These are phyloP conservation scores for Gallinago jamesoni DNA, from an alignment of 2,113 vertebrate species.

Conservation along the genomic window DNA sequence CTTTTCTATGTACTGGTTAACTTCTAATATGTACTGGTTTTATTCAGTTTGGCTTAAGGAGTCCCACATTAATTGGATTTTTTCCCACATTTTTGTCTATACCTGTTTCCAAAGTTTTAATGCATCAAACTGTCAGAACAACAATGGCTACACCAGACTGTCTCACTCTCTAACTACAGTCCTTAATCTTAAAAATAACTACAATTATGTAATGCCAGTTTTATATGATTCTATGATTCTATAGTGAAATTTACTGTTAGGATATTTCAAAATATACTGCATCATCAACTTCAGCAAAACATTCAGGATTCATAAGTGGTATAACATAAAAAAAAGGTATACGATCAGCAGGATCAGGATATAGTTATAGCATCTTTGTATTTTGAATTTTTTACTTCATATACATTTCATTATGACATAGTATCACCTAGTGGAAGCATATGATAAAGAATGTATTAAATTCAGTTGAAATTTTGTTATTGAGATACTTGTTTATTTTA, in stretches of 20 bases:
- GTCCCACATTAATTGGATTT: not conserved
- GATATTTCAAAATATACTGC: not conserved
- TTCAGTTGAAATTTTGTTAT: not conserved
- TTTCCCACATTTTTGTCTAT: not conserved
- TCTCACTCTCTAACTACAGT: not conserved
- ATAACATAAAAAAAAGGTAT: not conserved
- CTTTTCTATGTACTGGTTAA: not conserved
- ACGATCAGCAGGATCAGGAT: not conserved
- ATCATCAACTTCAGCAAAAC: not conserved
- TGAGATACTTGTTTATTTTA: not conserved
- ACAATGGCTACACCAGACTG: not conserved
- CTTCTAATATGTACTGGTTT: not conserved
- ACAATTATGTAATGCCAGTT: not conserved
- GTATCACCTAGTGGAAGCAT: not conserved
- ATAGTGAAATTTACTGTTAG: not conserved
- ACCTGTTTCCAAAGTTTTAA: not conserved
- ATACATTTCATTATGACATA: not conserved
- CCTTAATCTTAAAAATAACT: not conserved
- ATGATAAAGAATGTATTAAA: not conserved
- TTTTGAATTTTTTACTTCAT: not conserved
- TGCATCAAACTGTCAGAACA: not conserved
- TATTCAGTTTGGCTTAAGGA: not conserved
- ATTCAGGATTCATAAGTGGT: not conserved
- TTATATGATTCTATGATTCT: too few species aligned
- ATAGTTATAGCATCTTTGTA: not conserved